Base-by-base conservation (phyloP, 1,140 invertebrate species). In the Protaetia brevitarsis region DNA sequence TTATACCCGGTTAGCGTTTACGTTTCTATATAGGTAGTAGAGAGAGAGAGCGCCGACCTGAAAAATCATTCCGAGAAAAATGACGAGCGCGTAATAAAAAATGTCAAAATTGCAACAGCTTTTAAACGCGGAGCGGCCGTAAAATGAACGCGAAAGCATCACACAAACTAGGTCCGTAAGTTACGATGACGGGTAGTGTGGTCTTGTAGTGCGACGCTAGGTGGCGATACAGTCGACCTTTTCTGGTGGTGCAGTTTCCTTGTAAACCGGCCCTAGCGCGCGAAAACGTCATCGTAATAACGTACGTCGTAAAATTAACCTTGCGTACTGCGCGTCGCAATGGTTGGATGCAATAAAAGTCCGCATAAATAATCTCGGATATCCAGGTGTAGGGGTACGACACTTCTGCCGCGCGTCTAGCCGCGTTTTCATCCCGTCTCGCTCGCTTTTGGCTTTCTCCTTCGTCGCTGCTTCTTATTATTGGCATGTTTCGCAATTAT, bases 301-400 rank as follows among this genome's bases (percentile, higher is more conserved):
- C 70, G 68, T 70, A 34, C 63, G 19, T 74, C 71, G 70, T 74
- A 74, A 74, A 74, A 74, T 74, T 74, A 74, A 72, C 68, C 71
- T 71, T 63, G 67, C 29, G 65, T 63, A 69, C 63, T 68, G 68
- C 64, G 68, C 69, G 68, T 68, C 66, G 69, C 71, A 64, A 68
- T 70, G 70, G 70, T 67, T 64, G 63, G 70, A 70, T 68, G 68
- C 65, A 67, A 73, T 74, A 73, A 74, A 74, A 72, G 71, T 74
- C 71, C 64, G 69, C 73, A 72, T 73, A 73, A 73, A 73, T 73
- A 71, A 70, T 71, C 69, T 69, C 66, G 59, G 68, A 72, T 72
- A 70, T 74, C 73, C 73, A 74, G 71, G 71, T 74, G 71, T 60
- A 71, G 70, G 68, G 57, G 66, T 66, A 62, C 45, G 30, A 36